Percentiles rank a stretch among this genome's conserved stretches.
phyloP scores from a whole-genome alignment of 2,113 vertebrate species.

The Mesocricetus auratus region DNA sequence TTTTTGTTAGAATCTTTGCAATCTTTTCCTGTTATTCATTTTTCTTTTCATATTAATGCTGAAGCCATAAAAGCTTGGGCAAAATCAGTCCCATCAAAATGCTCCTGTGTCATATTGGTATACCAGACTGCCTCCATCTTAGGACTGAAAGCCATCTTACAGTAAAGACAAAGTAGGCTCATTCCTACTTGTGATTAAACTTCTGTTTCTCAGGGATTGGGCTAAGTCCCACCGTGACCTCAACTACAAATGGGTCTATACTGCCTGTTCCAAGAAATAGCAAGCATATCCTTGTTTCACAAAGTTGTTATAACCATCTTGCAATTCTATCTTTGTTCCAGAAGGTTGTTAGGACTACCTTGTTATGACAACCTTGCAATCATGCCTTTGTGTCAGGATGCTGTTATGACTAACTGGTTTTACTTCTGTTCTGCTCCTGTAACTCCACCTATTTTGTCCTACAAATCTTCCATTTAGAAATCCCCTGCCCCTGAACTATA shows the following conservation, averaged over 20 bases:
- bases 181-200: neutral
- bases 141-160: neutral
- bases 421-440: neutral
- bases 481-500: neutral
- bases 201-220: neutral
- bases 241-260: too few species aligned
- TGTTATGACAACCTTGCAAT: neutral
- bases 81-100: neutral
- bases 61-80: neutral
- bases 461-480: neutral
- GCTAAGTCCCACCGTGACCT: too few species aligned
- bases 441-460: neutral
- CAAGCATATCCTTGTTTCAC: neutral
- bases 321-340: neutral
- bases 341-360: neutral
- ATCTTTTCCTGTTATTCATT: neutral
- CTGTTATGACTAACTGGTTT: neutral
- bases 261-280: neutral
- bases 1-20: neutral
- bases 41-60: neutral
- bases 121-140: neutral
- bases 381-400: neutral
- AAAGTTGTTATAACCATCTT: neutral
- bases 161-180: neutral
- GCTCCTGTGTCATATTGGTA: neutral